These are phyloP conservation scores for Trididemnum nubilum DNA, from an alignment of 23 tunicate species.

Conservation along the genomic window DNA sequence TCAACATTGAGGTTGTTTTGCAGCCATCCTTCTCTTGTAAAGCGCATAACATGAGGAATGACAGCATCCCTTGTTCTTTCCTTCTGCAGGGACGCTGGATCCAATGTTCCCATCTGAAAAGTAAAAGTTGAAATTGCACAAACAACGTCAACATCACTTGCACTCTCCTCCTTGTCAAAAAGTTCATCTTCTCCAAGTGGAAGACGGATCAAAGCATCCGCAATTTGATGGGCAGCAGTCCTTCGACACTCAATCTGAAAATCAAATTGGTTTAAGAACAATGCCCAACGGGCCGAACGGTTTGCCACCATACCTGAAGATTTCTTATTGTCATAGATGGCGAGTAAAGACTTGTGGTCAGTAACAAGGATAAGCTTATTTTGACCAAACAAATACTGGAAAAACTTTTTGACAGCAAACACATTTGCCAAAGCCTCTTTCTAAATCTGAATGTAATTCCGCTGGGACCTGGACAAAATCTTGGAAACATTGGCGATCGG, in stretches of 20 bases:
- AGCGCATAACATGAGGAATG: conserved; percentile 23
- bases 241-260: conserved; percentile 35
- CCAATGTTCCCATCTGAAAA: conserved; percentile 17
- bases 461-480: not conserved
- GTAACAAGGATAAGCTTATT: conserved; percentile 37
- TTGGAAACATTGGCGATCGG: conserved; percentile 31
- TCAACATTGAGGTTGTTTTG: not conserved
- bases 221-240: conserved; percentile 36
- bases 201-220: conserved; percentile 44
- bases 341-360: conserved; percentile 43
- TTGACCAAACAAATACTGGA: conserved; percentile 30
- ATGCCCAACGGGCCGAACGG: conserved; percentile 32
- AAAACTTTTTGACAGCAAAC: conserved; percentile 22
- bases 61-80: conserved; percentile 19
- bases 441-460: conserved; percentile 30
- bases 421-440: conserved; percentile 40
- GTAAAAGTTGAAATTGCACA: conserved; percentile 2
- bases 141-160: conserved; percentile 23
- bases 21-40: conserved; percentile 46
- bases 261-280: conserved; percentile 20
- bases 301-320: conserved; percentile 52
- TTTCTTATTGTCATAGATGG: conserved; percentile 24
- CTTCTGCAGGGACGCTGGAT: no score
- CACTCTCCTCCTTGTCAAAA: conserved; percentile 23
- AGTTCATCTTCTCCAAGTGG: conserved; percentile 23